Base-by-base conservation (phyloP, 2,113 vertebrate species). In the Dasyprocta punctata region DNA sequence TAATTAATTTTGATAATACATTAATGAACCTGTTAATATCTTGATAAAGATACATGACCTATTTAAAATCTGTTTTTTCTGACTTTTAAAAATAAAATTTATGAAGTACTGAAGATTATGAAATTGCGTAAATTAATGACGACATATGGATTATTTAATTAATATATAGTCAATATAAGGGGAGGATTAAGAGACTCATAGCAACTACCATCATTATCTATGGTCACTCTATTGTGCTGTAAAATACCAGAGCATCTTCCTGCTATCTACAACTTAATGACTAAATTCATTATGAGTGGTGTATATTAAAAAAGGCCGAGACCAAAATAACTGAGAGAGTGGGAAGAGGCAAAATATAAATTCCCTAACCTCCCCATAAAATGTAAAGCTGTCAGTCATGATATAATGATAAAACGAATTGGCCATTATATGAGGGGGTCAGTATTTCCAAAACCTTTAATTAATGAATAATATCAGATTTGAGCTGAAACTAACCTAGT, bases 51-150 rank as follows among this genome's bases (percentile, higher is more conserved):
- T 61, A 86, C 11, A 69, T 19, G 3, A 89, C 65, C 22, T 61
- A 89, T 94, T 94, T 24, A 14, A 94, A 90, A 92, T 84, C 5
- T 2, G 86, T 65, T 88, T 89, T 92, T 83, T 73, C 41, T 56
- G 16, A 83, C 77, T 71, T 88, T 86, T 69, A 16, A 28, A 89
- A 92, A 67, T n/a, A 44, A 38, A 28, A 65, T 90, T 89, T 87
- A 80, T 96, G 77, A 71, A 47, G 19, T 71, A 54, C 22, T 54
- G 47, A 77, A 85, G 11, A 41, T 90, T 58, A 73, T 67, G 7
- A 92, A 94, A 82, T 83, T 56, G 65, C 56, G 49, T 77, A 61
- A 94, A 78, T 69, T 67, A 81, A 82, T 86, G 61, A 28, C 14
- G 81, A 28, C 1, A 60, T 54, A 28, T 26, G 16, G 30, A 24